A percentile compares a stretch with the other conserved stretches of the same genome.
Conservation (phyloP, 2,113 vertebrate species). For the Bos javanicus region DNA sequence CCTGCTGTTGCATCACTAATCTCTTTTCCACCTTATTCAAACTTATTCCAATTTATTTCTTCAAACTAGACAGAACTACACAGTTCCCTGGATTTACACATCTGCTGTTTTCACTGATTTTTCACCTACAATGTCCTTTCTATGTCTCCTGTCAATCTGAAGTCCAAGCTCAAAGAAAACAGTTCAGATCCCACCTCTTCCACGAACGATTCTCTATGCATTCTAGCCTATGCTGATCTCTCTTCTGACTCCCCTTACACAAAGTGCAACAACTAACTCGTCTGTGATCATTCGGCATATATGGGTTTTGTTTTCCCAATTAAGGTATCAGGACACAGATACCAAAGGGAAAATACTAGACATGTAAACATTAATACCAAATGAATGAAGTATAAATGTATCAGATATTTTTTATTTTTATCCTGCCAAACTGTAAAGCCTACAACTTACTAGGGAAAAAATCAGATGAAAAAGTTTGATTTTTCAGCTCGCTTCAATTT, state of each 20-base stretch:
- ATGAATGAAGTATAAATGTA: background rate
- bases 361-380: conserved; percentile 17
- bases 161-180: conserved; percentile 12
- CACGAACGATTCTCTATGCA: background rate
- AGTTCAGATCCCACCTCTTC: background rate
- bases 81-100: background rate
- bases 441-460: background rate
- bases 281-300: background rate
- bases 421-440: conserved; percentile 17
- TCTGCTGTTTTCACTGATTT: background rate
- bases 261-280: background rate
- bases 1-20: background rate
- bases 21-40: background rate
- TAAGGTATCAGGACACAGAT: background rate
- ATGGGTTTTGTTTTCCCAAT: background rate
- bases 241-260: background rate
- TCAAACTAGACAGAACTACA: background rate
- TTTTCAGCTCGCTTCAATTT: conserved; percentile 25
- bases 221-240: background rate
- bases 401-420: conserved; percentile 5
- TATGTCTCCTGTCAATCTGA: background rate
- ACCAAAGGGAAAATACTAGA: background rate
- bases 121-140: conserved; percentile 15
- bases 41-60: background rate
- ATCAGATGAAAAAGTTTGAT: background rate